Base-by-base conservation (phyloP, 2,113 vertebrate species). In the Balaenoptera acutorostrata region DNA sequence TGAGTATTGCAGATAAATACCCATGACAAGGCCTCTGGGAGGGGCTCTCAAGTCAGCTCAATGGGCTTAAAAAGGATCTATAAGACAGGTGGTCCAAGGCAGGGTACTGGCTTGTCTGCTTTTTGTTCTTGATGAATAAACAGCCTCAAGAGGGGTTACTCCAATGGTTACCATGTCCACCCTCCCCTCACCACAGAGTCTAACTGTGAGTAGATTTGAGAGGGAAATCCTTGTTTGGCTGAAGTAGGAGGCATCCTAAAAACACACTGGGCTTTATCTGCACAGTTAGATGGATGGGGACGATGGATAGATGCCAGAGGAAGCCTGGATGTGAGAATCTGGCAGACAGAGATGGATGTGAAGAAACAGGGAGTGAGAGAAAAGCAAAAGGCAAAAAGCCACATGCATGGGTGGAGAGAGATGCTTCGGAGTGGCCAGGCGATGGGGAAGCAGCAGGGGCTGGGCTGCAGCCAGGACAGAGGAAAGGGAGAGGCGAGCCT, bases 261-360 rank as follows among this genome's bases (percentile, higher is more conserved):
- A 97, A 97, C 96, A 97, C 92, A 64, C 83, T 90, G 97, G 97
- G 97, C 97, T 97, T 97, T 95, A 97, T 96, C 97, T 80, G 66
- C 84, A 66, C 82, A 96, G 92, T 80, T 88, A 80, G 95, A 93
- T 84, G 95, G 96, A 90, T 97, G 95, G 90, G 75, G 95, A 89
- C 25, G 31, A 44, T 97, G 98, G 97, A 96, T n/a, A 71, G 68
- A 20, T 96, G 98, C 97, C 97, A 98, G 96, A 61, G 87, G 89
- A 97, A 96, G 95, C 91, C 82, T 86, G 91, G 46, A 59, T 96
- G 95, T 78, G 93, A 89, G 93, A 96, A 63, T 92, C 92, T 93
- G 97, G 97, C 96, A 96, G 97, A 63, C 87, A 95, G 95, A 93
- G 97, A 97, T 72, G 96, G 97, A 96, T 97, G 96, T 61, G 92